phyloP scores from a whole-genome alignment of 2,888 invertebrate genomes.

The Nineta flava region DNA sequence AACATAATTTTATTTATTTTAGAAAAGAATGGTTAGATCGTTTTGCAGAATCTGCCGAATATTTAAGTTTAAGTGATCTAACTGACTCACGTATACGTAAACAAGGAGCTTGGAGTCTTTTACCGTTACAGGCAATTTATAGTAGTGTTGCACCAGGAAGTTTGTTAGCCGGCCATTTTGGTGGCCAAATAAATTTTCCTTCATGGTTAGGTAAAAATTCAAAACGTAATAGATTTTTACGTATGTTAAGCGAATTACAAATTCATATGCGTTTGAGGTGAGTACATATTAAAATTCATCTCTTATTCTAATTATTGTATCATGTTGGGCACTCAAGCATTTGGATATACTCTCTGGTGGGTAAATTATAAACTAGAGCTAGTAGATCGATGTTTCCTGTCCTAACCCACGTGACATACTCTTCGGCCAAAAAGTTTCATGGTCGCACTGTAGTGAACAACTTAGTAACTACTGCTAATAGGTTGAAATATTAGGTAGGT shows the following conservation, averaged over 20 bases:
- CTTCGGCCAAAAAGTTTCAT: too few species aligned
- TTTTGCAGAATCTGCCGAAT: conserved; percentile 68
- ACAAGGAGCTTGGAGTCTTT: conserved; percentile 69
- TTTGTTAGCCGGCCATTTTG: conserved; percentile 62
- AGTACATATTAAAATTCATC: conserved; percentile 15
- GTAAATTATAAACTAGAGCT: too few species aligned
- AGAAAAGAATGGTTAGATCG: conserved; percentile 47
- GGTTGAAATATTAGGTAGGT: too few species aligned
- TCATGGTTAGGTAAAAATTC: conserved; percentile 95
- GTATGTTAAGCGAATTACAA: conserved; percentile 70
- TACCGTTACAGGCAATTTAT: conserved; percentile 75
- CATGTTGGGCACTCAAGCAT: not conserved
- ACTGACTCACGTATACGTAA: conserved; percentile 69
- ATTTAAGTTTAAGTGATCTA: conserved; percentile 72
- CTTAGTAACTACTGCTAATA: too few species aligned
- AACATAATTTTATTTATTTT: conserved; percentile 9
- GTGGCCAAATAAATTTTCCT: conserved; percentile 77
- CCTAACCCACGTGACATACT: too few species aligned
- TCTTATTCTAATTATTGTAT: not conserved
- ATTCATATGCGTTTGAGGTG: conserved; percentile 73
- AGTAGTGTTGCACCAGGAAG: conserved; percentile 84
- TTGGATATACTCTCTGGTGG: too few species aligned
- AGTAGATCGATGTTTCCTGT: too few species aligned
- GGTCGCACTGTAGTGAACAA: too few species aligned
- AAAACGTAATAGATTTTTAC: conserved; percentile 58